A percentile compares a stretch with the other conserved stretches of the same genome.
These are phyloP conservation scores for Notothenia coriiceps DNA, from an alignment of 2,113 vertebrate species.

Conservation along the genomic window DNA sequence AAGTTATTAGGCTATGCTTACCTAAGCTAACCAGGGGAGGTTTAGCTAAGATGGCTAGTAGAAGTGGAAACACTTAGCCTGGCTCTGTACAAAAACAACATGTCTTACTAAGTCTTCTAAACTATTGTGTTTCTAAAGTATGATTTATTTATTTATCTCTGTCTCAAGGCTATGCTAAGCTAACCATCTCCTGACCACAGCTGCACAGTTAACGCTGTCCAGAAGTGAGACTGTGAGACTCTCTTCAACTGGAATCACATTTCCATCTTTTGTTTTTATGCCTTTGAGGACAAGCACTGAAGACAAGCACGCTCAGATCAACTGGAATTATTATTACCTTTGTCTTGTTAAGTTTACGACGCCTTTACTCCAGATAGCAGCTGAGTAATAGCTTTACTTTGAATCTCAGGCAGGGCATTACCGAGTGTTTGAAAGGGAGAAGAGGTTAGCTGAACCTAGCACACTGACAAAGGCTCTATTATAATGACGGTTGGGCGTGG, in stretches of 20 bases:
- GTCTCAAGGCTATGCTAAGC: too few species aligned
- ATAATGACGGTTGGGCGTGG: conserved; percentile 34
- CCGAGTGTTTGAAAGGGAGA: not conserved
- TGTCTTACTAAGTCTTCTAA: too few species aligned
- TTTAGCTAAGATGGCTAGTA: not conserved
- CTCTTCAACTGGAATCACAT: not conserved
- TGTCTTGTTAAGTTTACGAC: conserved; percentile 35
- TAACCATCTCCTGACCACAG: too few species aligned
- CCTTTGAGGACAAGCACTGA: not conserved
- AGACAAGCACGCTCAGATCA: not conserved
- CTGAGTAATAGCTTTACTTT: conserved; percentile 9
- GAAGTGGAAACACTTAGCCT: not conserved
- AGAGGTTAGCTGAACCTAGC: conserved; percentile 25
- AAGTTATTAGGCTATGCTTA: too few species aligned
- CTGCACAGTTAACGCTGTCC: too few species aligned
- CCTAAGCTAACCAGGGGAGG: too few species aligned
- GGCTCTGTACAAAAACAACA: not conserved
- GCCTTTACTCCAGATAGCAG: conserved; percentile 29
- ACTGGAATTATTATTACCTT: conserved; percentile 29
- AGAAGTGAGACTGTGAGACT: not conserved
- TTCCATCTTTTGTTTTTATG: not conserved
- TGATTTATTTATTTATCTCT: too few species aligned
- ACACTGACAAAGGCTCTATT: conserved; percentile 40
- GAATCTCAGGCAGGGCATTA: not conserved
- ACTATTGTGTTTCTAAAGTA: too few species aligned